Percentiles rank a stretch among this genome's conserved stretches.
Conservation (phyloP, 2,888 invertebrate genomes). For the Salticus scenicus region DNA sequence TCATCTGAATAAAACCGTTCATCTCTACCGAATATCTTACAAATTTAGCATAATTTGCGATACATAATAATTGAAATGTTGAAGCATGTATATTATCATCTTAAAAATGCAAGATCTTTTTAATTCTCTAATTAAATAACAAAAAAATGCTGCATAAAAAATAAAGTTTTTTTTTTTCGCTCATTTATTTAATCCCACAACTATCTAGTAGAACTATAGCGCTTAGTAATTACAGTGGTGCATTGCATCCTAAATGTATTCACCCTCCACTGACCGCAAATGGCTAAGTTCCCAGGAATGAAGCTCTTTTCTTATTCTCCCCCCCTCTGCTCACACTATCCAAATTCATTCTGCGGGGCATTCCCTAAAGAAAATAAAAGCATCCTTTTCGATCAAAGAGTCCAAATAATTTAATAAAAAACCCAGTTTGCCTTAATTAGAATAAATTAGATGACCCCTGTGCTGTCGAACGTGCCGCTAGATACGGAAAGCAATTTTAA, state of each 20-base stretch:
- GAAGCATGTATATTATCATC: no score
- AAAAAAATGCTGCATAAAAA: constrained; percentile 36
- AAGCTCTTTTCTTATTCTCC: not conserved
- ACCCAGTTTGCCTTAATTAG: constrained; percentile 45
- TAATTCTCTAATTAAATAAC: no score
- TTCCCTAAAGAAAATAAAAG: constrained; percentile 45
- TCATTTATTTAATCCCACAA: constrained; percentile 27
- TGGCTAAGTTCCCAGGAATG: constrained; percentile 57
- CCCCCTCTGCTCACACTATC: not conserved
- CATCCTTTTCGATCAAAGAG: constrained; percentile 39
- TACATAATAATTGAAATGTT: no score
- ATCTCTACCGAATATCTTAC: no score
- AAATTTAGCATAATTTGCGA: no score
- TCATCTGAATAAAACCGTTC: no score
- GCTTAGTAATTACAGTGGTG: not conserved
- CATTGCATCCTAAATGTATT: constrained; percentile 35
- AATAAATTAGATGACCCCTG: constrained; percentile 51
- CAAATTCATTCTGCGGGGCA: constrained; percentile 8
- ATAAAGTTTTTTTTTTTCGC: constrained; percentile 19
- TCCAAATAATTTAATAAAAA: constrained; percentile 62
- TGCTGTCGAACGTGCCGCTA: constrained; percentile 16
- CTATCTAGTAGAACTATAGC: not conserved
- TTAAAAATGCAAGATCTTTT: no score
- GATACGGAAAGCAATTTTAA: constrained; percentile 40
- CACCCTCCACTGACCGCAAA: constrained; percentile 57